Evolutionary conservation across 2,113 vertebrate genomes (phyloP).

Genomic region (Siniperca knerii): DNA sequence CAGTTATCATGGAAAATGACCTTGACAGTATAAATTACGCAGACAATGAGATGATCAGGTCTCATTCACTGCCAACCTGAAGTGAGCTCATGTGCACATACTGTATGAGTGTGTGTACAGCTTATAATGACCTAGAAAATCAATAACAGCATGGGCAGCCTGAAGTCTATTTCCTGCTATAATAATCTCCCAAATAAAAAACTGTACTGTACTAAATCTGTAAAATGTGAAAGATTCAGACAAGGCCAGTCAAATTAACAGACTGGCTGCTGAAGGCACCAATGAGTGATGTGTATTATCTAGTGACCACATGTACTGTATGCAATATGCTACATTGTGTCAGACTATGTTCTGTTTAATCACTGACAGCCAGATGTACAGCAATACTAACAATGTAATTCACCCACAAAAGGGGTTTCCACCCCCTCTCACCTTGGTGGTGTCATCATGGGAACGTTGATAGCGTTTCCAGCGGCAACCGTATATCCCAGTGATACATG

Average conservation of each 20-base stretch:
- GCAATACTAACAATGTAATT: background rate
- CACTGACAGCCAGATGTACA: background rate
- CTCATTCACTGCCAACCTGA: conserved; percentile 4
- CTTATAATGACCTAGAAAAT: conserved; percentile 14
- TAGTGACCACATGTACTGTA: background rate
- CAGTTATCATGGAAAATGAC: conserved; percentile 1
- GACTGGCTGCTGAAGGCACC: background rate
- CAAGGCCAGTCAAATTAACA: conserved; percentile 17
- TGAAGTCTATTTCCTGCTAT: background rate
- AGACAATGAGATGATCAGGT: conserved; percentile 22
- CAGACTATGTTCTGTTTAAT: background rate
- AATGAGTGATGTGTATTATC: background rate
- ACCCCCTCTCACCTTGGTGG: conserved; percentile 89
- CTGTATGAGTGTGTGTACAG: background rate
- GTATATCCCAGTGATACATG: conserved; percentile 98
- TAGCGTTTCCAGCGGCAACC: conserved; percentile 99
- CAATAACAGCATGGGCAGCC: background rate
- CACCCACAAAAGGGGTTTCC: background rate
- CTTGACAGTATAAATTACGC: background rate
- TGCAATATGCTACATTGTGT: background rate
- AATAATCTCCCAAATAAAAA: background rate
- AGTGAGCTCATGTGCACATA: background rate
- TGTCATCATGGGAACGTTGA: conserved; percentile 97
- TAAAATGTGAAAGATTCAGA: background rate
- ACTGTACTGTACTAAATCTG: background rate